Evolutionary conservation across 2,888 invertebrate species (phyloP).

Genomic region (Exephanes ischioxanthus): DNA sequence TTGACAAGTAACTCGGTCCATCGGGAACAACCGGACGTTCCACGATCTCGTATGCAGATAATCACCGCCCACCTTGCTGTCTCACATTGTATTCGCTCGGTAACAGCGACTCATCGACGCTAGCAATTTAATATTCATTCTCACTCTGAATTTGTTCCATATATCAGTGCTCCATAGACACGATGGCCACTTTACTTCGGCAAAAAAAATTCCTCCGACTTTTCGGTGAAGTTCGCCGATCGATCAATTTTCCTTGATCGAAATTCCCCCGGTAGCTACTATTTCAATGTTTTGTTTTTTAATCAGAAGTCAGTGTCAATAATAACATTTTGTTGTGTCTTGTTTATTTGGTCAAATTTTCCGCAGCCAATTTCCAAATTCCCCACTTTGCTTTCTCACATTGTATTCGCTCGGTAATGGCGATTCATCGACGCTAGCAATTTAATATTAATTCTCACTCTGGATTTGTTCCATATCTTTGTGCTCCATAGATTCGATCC

Average conservation of each 20-base stretch:
- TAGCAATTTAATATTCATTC: slow-evolving; percentile 23
- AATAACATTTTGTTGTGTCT: too few relatives aligned
- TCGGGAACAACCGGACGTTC: slow-evolving; percentile 78
- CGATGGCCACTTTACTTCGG: too few relatives aligned
- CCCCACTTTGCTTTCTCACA: too few relatives aligned
- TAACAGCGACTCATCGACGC: slow-evolving; percentile 39
- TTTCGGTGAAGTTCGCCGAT: background rate
- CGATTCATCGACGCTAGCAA: slow-evolving; percentile 30
- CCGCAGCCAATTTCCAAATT: too few relatives aligned
- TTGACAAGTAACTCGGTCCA: slow-evolving; percentile 79
- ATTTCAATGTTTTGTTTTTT: too few relatives aligned
- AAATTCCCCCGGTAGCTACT: too few relatives aligned
- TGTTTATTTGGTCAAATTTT: too few relatives aligned
- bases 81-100: slow-evolving; percentile 29
- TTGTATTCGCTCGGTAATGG: too few relatives aligned
- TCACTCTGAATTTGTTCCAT: background rate
- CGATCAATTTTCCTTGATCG: too few relatives aligned
- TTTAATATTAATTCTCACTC: slow-evolving; percentile 5
- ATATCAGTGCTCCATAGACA: background rate
- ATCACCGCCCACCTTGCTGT: slow-evolving; percentile 63
- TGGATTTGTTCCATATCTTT: background rate
- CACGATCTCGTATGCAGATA: slow-evolving; percentile 80
- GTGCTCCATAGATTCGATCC: too few relatives aligned
- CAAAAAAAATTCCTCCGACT: background rate
- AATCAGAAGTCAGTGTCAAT: too few relatives aligned